Percentiles rank a stretch among this genome's conserved stretches.
phyloP scores from a whole-genome alignment of 2,113 vertebrate genomes.

The Atractosteus spatula region DNA sequence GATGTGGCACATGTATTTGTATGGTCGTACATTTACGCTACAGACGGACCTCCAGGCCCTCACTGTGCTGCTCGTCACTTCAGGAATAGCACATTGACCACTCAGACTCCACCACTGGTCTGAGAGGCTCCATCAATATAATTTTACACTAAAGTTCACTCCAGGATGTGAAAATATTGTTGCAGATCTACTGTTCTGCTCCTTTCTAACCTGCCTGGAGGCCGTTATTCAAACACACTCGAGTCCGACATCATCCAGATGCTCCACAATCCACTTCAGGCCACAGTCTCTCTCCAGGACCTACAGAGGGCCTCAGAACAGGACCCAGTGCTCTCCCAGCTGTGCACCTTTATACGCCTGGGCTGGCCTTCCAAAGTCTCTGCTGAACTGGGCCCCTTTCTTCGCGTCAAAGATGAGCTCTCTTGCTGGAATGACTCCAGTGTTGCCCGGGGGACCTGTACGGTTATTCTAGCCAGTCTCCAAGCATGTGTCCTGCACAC shows the following conservation, averaged over 20 bases:
- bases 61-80: background rate
- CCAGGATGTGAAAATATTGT: constrained; percentile 7
- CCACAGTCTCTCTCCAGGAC: constrained; percentile 1
- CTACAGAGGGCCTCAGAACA: too few relatives aligned
- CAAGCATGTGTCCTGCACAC: background rate
- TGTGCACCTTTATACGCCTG: constrained; percentile 1
- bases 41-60: constrained; percentile 18
- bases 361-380: background rate
- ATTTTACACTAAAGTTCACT: background rate
- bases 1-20: constrained; percentile 21
- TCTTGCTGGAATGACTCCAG: constrained; percentile 21
- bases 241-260: constrained; percentile 13
- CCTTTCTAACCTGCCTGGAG: background rate
- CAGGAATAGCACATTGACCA: constrained; percentile 6
- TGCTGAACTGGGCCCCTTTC: background rate
- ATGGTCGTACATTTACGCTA: constrained; percentile 8
- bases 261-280: constrained; percentile 13
- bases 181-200: constrained; percentile 17
- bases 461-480: constrained; percentile 5
- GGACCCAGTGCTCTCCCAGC: constrained; percentile 7
- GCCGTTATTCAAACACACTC: background rate
- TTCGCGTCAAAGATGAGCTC: constrained; percentile 10
- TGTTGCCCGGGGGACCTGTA: constrained; percentile 4
- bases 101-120: constrained; percentile 4
- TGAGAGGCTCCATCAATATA: background rate